Conservation (phyloP, 1,140 invertebrate genomes). For the Drosophila insularis region DNA sequence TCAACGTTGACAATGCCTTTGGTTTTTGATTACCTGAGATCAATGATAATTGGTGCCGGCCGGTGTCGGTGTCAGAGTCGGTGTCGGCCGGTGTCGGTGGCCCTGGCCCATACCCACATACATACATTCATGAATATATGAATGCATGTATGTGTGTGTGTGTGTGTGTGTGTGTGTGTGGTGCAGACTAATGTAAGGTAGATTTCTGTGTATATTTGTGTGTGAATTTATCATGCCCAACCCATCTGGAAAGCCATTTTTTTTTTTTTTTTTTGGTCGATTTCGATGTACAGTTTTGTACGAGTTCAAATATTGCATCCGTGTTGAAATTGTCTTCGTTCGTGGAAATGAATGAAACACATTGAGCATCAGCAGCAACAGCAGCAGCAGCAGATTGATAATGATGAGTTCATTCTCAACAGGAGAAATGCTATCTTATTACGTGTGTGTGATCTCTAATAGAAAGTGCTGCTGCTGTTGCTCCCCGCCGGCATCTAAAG, state of each 20-base stretch:
- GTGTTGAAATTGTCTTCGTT: constrained; percentile 33
- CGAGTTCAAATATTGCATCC: constrained; percentile 58
- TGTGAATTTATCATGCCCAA: constrained; percentile 11
- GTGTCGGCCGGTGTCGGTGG: constrained; percentile 15
- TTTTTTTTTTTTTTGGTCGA: not conserved
- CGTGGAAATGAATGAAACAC: not conserved
- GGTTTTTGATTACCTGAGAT: constrained; percentile 18
- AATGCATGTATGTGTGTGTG: not conserved
- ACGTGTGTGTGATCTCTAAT: constrained; percentile 37
- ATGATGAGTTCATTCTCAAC: constrained; percentile 10
- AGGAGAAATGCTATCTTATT: constrained; percentile 21
- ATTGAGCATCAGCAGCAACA: too few relatives aligned
- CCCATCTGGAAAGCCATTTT: constrained; percentile 4
- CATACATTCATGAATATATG: not conserved
- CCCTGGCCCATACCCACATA: constrained; percentile 33
- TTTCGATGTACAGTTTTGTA: constrained; percentile 27
- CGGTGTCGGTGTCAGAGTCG: constrained; percentile 26
- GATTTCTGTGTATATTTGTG: not conserved
- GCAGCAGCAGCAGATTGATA: too few relatives aligned
- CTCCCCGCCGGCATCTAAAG: constrained; percentile 32
- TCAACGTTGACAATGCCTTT: constrained; percentile 39
- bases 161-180: not conserved
- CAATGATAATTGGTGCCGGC: constrained; percentile 39
- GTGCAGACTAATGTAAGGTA: not conserved
- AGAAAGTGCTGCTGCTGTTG: constrained; percentile 39